A percentile compares a stretch with the other conserved stretches of the same genome.
Conservation (phyloP, 2,113 vertebrate species). For the Brachypodius melanocephalos region DNA sequence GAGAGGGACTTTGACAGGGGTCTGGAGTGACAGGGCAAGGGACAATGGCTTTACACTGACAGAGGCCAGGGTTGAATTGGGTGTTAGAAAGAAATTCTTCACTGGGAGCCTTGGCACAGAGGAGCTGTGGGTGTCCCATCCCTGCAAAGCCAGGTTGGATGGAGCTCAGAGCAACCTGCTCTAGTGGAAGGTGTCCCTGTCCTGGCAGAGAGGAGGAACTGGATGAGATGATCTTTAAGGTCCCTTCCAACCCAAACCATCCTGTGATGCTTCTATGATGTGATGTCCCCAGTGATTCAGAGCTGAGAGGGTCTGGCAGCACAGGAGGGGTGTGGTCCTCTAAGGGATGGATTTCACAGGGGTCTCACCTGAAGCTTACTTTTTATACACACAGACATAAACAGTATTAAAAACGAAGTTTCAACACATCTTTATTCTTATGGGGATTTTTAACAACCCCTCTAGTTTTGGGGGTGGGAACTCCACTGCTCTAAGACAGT, state of each 20-base stretch:
- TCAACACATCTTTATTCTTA: fast-evolving
- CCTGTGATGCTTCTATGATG: background rate
- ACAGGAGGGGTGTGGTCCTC: background rate
- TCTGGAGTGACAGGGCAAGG: background rate
- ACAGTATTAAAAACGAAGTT: background rate
- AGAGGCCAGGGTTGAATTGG: background rate
- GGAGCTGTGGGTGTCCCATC: background rate
- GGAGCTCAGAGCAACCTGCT: background rate
- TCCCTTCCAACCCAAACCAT: background rate
- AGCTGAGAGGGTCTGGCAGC: background rate
- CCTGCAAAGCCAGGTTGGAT: background rate
- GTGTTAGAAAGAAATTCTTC: background rate
- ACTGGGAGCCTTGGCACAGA: background rate
- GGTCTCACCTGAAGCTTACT: background rate
- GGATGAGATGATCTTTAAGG: background rate
- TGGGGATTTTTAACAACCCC: fast-evolving
- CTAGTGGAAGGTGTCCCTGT: background rate
- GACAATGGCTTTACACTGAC: background rate
- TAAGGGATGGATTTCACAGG: background rate
- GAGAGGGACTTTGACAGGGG: background rate
- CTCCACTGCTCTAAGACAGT: background rate
- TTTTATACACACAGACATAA: background rate
- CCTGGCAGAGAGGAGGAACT: background rate
- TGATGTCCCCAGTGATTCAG: fast-evolving
- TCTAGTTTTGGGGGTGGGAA: background rate